Evolutionary conservation across 2,113 vertebrate species (phyloP), one percentile per base, ranked within the genome.

Genomic region (Lasiurus cinereus): DNA sequence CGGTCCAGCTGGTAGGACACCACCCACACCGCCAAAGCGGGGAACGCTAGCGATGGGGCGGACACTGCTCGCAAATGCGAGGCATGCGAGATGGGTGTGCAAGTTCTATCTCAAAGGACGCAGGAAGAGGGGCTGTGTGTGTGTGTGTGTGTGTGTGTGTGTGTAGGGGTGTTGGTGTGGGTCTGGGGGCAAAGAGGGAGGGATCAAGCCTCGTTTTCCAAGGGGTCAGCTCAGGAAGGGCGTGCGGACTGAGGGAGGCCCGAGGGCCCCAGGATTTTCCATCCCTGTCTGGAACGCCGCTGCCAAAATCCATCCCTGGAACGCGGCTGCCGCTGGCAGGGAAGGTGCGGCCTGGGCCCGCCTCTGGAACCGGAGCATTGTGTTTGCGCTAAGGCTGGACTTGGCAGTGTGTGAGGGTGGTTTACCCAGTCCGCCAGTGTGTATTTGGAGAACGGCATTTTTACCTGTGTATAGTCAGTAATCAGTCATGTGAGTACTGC

Each of bases 21-120:
- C 0, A n/a, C 29, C 78, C 0, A n/a, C 29, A 9, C 56, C 0
- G 24, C 10, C 2, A 1, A 19, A 21, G 15, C 46, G 0, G 88
- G 27, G 73, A 9, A 76, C 10, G 27, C n/a, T 31, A 21, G 56
- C 2, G n/a, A 46, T 36, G 21, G 18, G 3, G 3, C 8, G 56
- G 56, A n/a, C 0, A 0, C 66, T 54, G 33, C 18, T 43, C 21
- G 31, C 59, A 50, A 21, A 3, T 2, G 0, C 24, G 0, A 6
- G 24, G 24, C 2, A 0, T 4, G 14, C 4, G 0, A 6, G 16
- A 36, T 88, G n/a, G 21, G 21, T 16, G 43, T 77, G 76, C 90
- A 54, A 64, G 21, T 69, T 43, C 0, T 2, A 31, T 0, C 15
- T 88, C 5, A 2, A 1, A 27, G 7, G 12, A 27, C 0, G 2